Evolutionary conservation across 2,113 vertebrate genomes (phyloP).

Genomic region (Actenoides lindsayi): DNA sequence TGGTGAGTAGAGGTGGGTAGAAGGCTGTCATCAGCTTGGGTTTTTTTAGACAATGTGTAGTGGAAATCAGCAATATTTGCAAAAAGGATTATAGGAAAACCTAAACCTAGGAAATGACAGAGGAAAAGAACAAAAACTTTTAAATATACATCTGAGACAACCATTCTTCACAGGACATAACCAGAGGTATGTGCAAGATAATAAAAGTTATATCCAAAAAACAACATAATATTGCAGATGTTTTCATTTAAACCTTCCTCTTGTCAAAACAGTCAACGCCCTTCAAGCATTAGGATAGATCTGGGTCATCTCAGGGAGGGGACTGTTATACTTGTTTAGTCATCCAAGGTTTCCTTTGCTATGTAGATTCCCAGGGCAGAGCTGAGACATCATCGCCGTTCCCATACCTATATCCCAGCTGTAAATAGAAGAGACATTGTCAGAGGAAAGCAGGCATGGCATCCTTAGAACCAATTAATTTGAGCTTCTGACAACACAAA

Average conservation of each 20-base stretch:
- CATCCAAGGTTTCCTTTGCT: background rate
- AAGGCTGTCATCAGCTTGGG: background rate
- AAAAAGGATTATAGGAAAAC: background rate
- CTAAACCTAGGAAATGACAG: background rate
- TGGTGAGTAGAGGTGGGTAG: background rate
- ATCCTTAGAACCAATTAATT: slow-evolving; percentile 33
- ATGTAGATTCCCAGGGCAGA: background rate
- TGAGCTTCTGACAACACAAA: slow-evolving; percentile 43
- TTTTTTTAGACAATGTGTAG: background rate
- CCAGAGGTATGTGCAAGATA: background rate
- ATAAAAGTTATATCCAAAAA: background rate
- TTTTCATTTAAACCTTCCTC: background rate
- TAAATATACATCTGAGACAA: background rate
- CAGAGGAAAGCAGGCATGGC: slow-evolving; percentile 13
- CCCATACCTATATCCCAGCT: background rate
- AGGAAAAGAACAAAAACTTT: background rate
- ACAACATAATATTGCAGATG: background rate
- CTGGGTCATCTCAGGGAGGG: background rate
- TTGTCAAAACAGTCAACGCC: background rate
- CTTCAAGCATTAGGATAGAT: background rate
- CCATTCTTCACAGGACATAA: background rate
- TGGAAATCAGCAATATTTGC: background rate
- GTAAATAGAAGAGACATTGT: background rate
- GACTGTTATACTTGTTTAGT: background rate
- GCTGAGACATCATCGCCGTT: background rate